Conservation (phyloP, 2,797 vertebrate species). For the Pseudocheirus occidentalis region DNA sequence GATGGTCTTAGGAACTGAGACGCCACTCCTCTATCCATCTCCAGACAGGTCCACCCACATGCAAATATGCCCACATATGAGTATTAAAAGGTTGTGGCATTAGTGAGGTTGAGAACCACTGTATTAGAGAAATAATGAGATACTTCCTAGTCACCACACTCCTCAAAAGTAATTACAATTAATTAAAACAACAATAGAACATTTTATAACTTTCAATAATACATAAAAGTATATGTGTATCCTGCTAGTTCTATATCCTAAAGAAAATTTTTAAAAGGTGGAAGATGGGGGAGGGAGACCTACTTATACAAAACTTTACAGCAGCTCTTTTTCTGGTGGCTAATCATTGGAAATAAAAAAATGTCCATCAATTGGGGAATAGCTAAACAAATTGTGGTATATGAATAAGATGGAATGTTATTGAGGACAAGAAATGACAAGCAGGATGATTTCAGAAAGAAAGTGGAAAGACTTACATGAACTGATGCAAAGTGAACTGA, state of each 20-base stretch:
- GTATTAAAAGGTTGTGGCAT: too few species aligned
- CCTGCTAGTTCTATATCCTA: not conserved
- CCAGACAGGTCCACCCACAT: too few species aligned
- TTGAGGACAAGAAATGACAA: not conserved
- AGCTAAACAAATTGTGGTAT: not conserved
- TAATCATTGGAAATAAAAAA: not conserved
- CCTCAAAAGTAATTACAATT: not conserved
- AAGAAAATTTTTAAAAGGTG: not conserved
- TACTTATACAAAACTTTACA: too few species aligned
- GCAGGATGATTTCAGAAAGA: not conserved
- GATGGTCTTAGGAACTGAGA: too few species aligned
- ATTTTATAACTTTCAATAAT: not conserved
- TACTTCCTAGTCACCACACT: not conserved
- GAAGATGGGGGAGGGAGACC: too few species aligned
- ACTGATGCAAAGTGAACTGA: not conserved
- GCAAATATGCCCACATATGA: too few species aligned
- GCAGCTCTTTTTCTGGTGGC: not conserved
- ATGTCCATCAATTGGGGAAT: not conserved
- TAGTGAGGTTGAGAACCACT: too few species aligned
- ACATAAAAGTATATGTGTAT: not conserved
- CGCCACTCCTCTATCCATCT: too few species aligned
- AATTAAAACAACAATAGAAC: constrained; percentile 24
- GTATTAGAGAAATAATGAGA: not conserved
- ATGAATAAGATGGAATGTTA: not conserved
- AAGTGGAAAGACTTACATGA: not conserved